Conservation (phyloP, 2,797 vertebrate genomes). For the Aplochiton taeniatus region DNA sequence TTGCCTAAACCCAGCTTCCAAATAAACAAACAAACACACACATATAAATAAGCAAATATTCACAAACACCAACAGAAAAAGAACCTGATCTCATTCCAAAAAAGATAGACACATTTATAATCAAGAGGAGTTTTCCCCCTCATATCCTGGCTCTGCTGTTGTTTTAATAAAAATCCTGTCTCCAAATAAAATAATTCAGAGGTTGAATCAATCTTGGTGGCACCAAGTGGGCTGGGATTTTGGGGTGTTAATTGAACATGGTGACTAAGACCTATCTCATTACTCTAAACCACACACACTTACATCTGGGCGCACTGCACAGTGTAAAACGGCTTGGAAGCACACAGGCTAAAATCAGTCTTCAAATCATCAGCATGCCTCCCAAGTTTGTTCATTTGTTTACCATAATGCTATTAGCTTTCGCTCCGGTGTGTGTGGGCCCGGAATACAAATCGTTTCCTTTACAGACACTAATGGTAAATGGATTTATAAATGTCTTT, state of each 20-base stretch:
- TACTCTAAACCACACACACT: too few relatives aligned
- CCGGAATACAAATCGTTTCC: constrained; percentile 23
- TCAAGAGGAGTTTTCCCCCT: not conserved
- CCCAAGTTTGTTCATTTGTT: constrained; percentile 13
- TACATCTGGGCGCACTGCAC: too few relatives aligned
- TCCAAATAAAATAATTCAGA: not conserved
- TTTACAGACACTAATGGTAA: constrained; percentile 23
- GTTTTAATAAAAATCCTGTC: constrained; percentile 1
- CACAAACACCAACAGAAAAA: not conserved
- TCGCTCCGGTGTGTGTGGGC: not conserved
- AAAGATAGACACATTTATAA: not conserved
- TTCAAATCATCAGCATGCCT: not conserved
- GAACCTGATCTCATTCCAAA: not conserved
- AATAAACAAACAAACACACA: too few relatives aligned
- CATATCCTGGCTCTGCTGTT: not conserved
- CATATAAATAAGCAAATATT: too few relatives aligned
- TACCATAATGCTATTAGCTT: constrained; percentile 20
- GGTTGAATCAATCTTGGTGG: not conserved
- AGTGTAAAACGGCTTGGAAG: too few relatives aligned
- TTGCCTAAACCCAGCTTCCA: not conserved
- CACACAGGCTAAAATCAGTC: not conserved
- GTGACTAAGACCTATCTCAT: not conserved
- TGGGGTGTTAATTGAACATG: not conserved
- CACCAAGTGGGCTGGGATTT: not conserved
- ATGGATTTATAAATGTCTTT: constrained; percentile 25